phyloP scores from a whole-genome alignment of 53 echinoderm and acorn worm genomes.

The Holothuria leucospilota region DNA sequence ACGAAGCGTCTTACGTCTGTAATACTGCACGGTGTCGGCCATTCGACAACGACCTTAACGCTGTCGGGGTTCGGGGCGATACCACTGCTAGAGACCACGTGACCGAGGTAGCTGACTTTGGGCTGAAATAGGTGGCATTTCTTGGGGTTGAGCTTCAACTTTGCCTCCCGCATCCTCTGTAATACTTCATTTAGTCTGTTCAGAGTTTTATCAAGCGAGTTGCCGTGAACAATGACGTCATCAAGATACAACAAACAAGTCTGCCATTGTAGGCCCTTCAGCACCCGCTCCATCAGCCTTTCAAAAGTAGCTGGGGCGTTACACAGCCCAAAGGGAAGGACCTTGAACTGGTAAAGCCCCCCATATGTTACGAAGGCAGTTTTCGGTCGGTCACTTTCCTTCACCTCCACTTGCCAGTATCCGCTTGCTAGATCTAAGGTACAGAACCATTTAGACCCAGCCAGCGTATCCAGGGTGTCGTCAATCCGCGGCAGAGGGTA shows the following conservation, averaged over 20 bases:
- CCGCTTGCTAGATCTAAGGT: not conserved
- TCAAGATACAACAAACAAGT: not conserved
- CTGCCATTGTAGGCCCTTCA: not conserved
- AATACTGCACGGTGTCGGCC: constrained; percentile 57
- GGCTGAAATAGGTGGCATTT: constrained; percentile 58
- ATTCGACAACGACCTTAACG: constrained; percentile 39
- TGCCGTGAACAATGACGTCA: no score
- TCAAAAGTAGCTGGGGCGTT: not conserved
- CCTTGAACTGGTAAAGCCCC: no score
- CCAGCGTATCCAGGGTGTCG: constrained; percentile 25
- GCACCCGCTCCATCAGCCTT: not conserved
- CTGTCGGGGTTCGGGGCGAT: constrained; percentile 57
- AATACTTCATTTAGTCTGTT: constrained; percentile 56
- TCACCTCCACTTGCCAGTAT: no score
- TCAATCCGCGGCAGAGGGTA: no score
- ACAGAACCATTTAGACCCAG: constrained; percentile 19
- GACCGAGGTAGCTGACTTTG: constrained; percentile 58
- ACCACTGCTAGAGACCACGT: constrained; percentile 62
- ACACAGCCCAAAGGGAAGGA: not conserved
- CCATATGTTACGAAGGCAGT: constrained; percentile 5
- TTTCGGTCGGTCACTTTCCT: not conserved
- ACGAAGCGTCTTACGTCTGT: constrained; percentile 57
- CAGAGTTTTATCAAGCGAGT: constrained; percentile 50
- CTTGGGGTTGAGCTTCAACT: constrained; percentile 63
- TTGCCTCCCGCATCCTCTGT: constrained; percentile 43